phyloP scores from a whole-genome alignment of 30 jellyfish, hydroid and myxozoan species.

The Morbakka virulenta region DNA sequence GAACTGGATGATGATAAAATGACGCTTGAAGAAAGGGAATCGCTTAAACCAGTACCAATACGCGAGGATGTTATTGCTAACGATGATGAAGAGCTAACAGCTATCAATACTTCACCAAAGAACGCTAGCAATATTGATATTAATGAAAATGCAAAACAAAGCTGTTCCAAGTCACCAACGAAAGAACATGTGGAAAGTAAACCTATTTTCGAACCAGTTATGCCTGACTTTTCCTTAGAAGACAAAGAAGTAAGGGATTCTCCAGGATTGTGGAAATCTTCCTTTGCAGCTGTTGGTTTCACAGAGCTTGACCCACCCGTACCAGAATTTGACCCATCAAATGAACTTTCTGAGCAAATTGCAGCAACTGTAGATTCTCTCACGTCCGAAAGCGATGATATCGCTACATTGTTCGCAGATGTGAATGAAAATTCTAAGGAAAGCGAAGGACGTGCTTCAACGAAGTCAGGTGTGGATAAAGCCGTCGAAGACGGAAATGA shows the following conservation, averaged over 20 bases:
- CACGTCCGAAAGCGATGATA: slow-evolving; percentile 65
- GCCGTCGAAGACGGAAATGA: no score
- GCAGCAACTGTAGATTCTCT: slow-evolving; percentile 72
- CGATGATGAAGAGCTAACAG: background rate
- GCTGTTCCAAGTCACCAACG: background rate
- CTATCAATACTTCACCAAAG: background rate
- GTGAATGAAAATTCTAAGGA: no score
- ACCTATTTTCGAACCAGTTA: background rate
- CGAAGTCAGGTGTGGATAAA: no score
- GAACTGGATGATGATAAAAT: no score
- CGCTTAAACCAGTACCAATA: background rate
- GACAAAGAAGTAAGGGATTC: slow-evolving; percentile 67
- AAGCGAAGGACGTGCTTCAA: no score
- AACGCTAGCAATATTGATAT: background rate
- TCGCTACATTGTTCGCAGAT: no score
- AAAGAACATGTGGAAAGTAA: background rate
- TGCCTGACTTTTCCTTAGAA: background rate
- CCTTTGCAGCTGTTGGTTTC: slow-evolving; percentile 50
- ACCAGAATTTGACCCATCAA: slow-evolving; percentile 41
- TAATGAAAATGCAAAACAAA: background rate
- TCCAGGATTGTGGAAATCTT: slow-evolving; percentile 69
- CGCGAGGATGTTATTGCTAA: background rate
- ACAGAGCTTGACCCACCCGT: slow-evolving; percentile 55
- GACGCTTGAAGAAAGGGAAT: no score
- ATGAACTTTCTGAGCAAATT: slow-evolving; percentile 58